Percentiles rank a stretch among this genome's conserved stretches.
Conservation (phyloP, 2,888 invertebrate genomes). For the Scaeva pyrastri region DNA sequence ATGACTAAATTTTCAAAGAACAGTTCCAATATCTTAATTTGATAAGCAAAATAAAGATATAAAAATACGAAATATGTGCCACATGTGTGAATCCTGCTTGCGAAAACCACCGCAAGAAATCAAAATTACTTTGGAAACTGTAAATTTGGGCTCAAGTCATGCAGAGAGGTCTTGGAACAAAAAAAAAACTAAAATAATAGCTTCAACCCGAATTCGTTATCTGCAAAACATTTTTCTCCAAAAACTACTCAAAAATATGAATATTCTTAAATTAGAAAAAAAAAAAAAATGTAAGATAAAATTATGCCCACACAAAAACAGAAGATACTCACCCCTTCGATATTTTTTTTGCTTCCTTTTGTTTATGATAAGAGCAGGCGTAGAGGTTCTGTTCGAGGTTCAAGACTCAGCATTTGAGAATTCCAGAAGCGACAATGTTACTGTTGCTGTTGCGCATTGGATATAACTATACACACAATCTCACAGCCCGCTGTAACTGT, state of each 20-base stretch:
- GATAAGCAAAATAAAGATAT: conserved; percentile 17
- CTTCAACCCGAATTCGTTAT: conserved; percentile 44
- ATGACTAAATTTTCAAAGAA: not conserved
- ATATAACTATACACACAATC: not conserved
- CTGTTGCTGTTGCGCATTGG: conserved; percentile 66
- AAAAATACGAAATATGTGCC: conserved; percentile 15
- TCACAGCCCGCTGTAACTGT: not conserved
- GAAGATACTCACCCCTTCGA: conserved; percentile 60
- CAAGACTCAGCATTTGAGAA: not conserved
- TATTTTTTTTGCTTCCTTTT: conserved; percentile 65
- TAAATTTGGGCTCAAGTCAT: too few species aligned
- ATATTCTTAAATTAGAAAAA: conserved; percentile 51
- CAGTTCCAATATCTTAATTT: not conserved
- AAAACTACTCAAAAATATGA: conserved; percentile 61
- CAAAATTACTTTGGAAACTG: not conserved
- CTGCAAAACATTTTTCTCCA: conserved; percentile 32
- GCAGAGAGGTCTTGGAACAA: too few species aligned
- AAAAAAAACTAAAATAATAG: conserved; percentile 18
- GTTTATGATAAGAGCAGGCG: conserved; percentile 65
- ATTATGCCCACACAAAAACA: conserved; percentile 38
- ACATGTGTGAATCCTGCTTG: conserved; percentile 24
- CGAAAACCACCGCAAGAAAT: not conserved
- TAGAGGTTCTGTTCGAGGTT: conserved; percentile 20
- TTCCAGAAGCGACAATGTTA: too few species aligned
- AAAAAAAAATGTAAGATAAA: conserved; percentile 15